Conservation (phyloP, 2,113 vertebrate species). For the Eudorcas thomsonii region DNA sequence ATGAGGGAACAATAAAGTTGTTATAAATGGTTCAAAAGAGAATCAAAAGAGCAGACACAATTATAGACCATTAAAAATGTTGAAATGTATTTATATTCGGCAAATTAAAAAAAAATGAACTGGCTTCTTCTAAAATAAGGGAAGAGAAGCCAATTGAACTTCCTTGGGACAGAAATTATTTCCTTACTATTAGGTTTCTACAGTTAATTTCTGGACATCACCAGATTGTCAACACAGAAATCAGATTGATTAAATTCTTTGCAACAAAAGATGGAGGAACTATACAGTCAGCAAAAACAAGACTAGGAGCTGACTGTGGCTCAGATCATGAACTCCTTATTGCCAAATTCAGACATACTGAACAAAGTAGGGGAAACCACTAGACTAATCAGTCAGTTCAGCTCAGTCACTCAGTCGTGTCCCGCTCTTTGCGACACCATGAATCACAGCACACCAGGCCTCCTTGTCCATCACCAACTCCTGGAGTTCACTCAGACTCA, state of each 20-base stretch:
- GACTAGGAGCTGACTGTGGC: too few relatives aligned
- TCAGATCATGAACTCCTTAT: too few relatives aligned
- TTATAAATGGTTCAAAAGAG: background rate
- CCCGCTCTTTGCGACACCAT: too few relatives aligned
- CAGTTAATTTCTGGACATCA: background rate
- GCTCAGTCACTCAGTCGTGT: too few relatives aligned
- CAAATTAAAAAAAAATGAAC: background rate
- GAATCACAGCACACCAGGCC: rapidly evolving
- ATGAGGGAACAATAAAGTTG: background rate
- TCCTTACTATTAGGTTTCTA: background rate
- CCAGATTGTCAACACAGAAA: background rate
- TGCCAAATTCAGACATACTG: background rate
- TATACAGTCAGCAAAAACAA: background rate
- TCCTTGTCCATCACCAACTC: too few relatives aligned
- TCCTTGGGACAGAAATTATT: background rate
- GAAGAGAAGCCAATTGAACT: background rate
- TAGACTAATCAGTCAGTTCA: too few relatives aligned
- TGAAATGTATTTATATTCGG: background rate
- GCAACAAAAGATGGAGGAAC: background rate
- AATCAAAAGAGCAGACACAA: background rate
- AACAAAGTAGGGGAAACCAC: background rate
- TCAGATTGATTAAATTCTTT: background rate
- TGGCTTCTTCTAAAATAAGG: background rate
- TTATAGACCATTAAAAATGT: background rate
- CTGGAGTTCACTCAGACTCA: too few relatives aligned